Conservation (phyloP, 2,888 invertebrate genomes). For the Willowsia nigromaculata region DNA sequence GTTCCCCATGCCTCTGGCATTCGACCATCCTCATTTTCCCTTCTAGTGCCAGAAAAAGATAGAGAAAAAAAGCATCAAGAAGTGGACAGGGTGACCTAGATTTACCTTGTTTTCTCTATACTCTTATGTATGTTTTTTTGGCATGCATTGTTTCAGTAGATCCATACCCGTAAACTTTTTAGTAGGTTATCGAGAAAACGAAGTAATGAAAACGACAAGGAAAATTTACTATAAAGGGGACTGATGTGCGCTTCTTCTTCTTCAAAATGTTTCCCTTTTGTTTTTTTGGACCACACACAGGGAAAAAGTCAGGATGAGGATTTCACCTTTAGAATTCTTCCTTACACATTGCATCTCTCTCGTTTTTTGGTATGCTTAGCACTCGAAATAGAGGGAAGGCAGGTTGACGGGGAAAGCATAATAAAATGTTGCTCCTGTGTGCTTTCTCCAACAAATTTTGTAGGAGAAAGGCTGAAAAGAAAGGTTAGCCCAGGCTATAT, state of each 20-base stretch:
- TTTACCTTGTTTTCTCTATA: conserved; percentile 3
- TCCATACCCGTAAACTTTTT: background rate
- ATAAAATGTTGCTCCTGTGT: conserved; percentile 36
- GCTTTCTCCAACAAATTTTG: no score
- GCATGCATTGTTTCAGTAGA: background rate
- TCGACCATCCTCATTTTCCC: background rate
- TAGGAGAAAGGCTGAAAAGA: no score
- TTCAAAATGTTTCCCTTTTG: background rate
- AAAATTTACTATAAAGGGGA: conserved; percentile 2
- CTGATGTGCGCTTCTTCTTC: background rate
- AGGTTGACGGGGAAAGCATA: conserved; percentile 35
- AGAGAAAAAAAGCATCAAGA: conserved; percentile 27
- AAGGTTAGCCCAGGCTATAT: no score
- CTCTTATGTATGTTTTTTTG: background rate
- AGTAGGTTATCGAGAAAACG: background rate
- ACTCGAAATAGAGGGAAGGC: background rate
- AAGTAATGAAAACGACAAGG: conserved; percentile 40
- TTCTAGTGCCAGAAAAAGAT: background rate
- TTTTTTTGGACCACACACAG: background rate
- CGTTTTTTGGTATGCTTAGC: conserved; percentile 48
- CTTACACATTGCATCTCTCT: background rate
- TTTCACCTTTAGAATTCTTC: background rate
- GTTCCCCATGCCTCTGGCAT: background rate
- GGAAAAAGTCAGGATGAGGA: background rate
- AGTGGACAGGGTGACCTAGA: conserved; percentile 56